These are phyloP conservation scores for Scaptomyza tumidula DNA, from an alignment of 2,888 invertebrate genomes.

Conservation along the genomic window DNA sequence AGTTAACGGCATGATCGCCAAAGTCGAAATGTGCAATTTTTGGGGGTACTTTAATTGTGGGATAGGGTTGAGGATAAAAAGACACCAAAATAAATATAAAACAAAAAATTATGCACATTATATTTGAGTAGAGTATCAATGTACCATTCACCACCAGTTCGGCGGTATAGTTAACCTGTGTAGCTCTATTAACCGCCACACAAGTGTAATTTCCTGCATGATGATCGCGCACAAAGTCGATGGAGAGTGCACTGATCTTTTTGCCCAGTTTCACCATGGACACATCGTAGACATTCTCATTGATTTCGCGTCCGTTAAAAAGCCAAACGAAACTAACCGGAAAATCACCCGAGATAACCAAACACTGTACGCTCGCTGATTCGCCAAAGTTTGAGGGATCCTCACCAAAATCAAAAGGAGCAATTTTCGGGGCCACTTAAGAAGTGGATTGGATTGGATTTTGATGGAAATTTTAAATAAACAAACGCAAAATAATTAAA, in stretches of 20 bases:
- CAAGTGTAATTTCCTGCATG: constrained; percentile 91
- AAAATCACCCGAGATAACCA: constrained; percentile 87
- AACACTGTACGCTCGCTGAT: constrained; percentile 87
- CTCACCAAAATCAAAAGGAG: constrained; percentile 89
- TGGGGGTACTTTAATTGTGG: constrained; percentile 87
- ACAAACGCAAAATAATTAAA: constrained; percentile 22
- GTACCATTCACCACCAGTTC: constrained; percentile 87
- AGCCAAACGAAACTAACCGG: constrained; percentile 89
- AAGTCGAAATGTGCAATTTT: constrained; percentile 90
- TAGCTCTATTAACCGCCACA: constrained; percentile 88
- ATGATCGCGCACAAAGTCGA: constrained; percentile 88
- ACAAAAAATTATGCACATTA: constrained; percentile 13
- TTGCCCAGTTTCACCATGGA: constrained; percentile 86
- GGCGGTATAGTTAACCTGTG: constrained; percentile 87
- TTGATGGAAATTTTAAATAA: constrained; percentile 11
- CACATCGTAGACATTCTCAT: constrained; percentile 85
- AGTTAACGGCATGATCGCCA: constrained; percentile 88
- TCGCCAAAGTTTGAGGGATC: constrained; percentile 88
- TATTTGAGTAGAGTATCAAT: background rate
- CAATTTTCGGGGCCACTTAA: constrained; percentile 90
- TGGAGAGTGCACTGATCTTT: constrained; percentile 88
- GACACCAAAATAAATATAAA: constrained; percentile 26
- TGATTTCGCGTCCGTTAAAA: constrained; percentile 85
- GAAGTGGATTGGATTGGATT: constrained; percentile 1
- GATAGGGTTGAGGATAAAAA: background rate